A percentile compares a stretch with the other conserved stretches of the same genome.
phyloP scores from a whole-genome alignment of 2,888 invertebrate genomes.

The Artemia sinica region DNA sequence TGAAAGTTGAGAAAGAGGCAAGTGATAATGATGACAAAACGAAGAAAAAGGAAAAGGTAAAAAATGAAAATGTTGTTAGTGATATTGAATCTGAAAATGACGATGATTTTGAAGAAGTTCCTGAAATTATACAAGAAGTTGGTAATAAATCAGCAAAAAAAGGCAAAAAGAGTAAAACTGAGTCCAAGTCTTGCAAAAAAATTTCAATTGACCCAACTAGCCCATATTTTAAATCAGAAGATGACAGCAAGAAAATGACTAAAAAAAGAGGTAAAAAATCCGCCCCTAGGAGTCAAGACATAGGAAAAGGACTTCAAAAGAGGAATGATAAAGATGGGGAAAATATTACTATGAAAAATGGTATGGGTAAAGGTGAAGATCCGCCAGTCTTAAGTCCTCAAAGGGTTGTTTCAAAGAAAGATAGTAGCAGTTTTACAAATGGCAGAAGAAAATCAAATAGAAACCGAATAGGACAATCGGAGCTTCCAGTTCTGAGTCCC shows the following conservation, averaged over 20 bases:
- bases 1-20: constrained; percentile 47
- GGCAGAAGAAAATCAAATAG: constrained; percentile 6
- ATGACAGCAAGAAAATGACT: constrained; percentile 22
- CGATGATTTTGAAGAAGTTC: constrained; percentile 16
- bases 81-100: constrained; percentile 20
- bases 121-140: neutral
- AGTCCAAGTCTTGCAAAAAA: too few species aligned
- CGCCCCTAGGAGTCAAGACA: constrained; percentile 17
- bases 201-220: constrained; percentile 17
- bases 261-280: constrained; percentile 21
- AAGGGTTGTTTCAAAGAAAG: neutral
- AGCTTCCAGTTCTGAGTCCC: constrained; percentile 10
- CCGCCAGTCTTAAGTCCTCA: constrained; percentile 4
- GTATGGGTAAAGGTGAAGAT: constrained; percentile 19
- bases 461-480: constrained; percentile 4
- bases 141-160: constrained; percentile 19
- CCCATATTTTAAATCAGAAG: constrained; percentile 20
- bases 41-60: constrained; percentile 17
- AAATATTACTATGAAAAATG: constrained; percentile 26
- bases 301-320: constrained; percentile 24
- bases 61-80: constrained; percentile 15
- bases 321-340: constrained; percentile 26
- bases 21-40: constrained; percentile 31
- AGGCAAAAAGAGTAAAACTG: constrained; percentile 5
- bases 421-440: neutral